These are phyloP conservation scores for Acanthosepion esculentum DNA, from an alignment of 2,888 invertebrate species.

Conservation along the genomic window DNA sequence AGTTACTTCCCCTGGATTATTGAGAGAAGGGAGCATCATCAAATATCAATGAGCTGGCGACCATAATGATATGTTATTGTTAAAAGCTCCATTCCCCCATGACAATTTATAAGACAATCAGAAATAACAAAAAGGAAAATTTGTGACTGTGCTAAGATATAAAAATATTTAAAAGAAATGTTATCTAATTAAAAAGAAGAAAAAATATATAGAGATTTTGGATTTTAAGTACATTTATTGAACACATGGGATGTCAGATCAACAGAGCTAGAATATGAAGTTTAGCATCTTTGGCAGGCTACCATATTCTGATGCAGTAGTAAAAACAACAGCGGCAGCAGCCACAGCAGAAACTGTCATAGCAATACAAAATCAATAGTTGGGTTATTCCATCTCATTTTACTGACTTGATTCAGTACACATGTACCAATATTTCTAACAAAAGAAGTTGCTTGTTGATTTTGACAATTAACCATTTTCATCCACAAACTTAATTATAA, in stretches of 20 bases:
- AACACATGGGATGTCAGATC: background rate
- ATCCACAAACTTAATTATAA: background rate
- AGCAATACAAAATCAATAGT: constrained; percentile 46
- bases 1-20: background rate
- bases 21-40: background rate
- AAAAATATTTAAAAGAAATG: background rate
- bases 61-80: background rate
- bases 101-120: background rate
- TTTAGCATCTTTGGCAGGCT: constrained; percentile 34
- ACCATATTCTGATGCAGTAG: constrained; percentile 33
- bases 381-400: constrained; percentile 34
- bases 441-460: background rate
- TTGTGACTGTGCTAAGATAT: background rate
- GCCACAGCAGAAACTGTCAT: background rate
- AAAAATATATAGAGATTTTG: background rate
- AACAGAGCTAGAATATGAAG: background rate
- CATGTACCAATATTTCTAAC: background rate
- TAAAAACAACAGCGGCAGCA: background rate
- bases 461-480: background rate
- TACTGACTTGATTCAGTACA: constrained; percentile 37
- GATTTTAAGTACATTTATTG: background rate
- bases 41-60: background rate
- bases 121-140: background rate
- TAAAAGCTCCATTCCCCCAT: background rate
- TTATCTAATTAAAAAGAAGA: background rate